Evolutionary conservation across 2,113 vertebrate genomes (phyloP).

Genomic region (Syngnathus scovelli): DNA sequence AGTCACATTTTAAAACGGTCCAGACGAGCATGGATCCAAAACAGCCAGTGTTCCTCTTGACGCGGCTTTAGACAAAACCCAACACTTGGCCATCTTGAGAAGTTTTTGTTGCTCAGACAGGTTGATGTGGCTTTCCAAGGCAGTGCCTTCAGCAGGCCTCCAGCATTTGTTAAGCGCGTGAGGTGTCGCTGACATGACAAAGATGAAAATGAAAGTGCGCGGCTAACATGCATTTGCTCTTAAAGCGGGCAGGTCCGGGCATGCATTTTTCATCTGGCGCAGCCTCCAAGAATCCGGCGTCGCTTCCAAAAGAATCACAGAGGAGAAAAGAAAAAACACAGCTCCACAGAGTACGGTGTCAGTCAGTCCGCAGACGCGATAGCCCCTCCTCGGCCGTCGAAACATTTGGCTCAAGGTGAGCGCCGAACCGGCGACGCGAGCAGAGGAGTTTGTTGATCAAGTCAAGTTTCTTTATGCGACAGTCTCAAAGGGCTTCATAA

Average conservation of each 20-base stretch:
- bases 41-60: too few species aligned
- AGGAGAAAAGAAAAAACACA: slow-evolving; percentile 47
- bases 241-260: slow-evolving; percentile 46
- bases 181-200: slow-evolving; percentile 53
- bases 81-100: too few species aligned
- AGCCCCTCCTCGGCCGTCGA: slow-evolving; percentile 13
- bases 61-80: too few species aligned
- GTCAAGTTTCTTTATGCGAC: not conserved
- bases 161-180: slow-evolving; percentile 42
- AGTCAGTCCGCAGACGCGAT: slow-evolving; percentile 15
- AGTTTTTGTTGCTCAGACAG: too few species aligned
- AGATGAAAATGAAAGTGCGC: slow-evolving; percentile 36
- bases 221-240: slow-evolving; percentile 41
- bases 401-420: slow-evolving; percentile 27
- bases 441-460: not conserved
- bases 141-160: slow-evolving; percentile 28
- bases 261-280: slow-evolving; percentile 38
- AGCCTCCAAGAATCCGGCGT: slow-evolving; percentile 30
- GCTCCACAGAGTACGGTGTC: slow-evolving; percentile 37
- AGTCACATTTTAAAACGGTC: too few species aligned
- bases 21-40: too few species aligned
- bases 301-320: slow-evolving; percentile 39
- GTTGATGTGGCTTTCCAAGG: too few species aligned
- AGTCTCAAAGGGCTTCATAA: too few species aligned
- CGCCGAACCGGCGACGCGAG: slow-evolving; percentile 11